A percentile compares a stretch with the other conserved stretches of the same genome.
Conservation (phyloP, 2,113 vertebrate genomes). For the Grus americana region DNA sequence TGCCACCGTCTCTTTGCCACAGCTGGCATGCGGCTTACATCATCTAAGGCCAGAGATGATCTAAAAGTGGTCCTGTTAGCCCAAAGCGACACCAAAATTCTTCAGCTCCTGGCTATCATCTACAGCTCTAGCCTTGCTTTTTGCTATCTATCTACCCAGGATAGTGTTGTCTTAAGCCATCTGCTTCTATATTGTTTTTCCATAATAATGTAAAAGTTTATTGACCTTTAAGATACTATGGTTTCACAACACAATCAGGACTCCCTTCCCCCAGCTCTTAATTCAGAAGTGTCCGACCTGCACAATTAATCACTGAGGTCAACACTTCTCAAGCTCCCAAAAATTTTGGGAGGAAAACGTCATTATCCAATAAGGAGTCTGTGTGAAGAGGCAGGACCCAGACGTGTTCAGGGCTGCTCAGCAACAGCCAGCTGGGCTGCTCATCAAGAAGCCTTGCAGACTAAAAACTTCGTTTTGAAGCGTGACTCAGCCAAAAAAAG, state of each 20-base stretch:
- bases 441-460: neutral
- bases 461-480: neutral
- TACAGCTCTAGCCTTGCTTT: neutral
- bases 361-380: neutral
- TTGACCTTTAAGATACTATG: conserved; percentile 11
- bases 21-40: neutral
- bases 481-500: neutral
- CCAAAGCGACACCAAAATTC: neutral
- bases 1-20: neutral
- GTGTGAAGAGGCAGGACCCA: neutral
- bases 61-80: neutral
- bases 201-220: neutral
- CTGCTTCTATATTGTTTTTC: neutral
- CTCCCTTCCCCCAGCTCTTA: neutral
- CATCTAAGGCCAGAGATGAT: neutral
- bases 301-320: neutral
- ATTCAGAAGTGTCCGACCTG: neutral
- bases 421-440: neutral
- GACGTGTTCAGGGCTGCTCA: fast-evolving
- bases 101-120: neutral
- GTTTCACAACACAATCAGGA: neutral
- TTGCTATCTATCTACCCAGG: neutral
- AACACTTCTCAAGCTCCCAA: neutral
- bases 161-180: neutral
- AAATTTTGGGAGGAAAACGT: neutral